These are phyloP conservation scores for Marronus borbonicus DNA, from an alignment of 2,888 invertebrate genomes.

Conservation along the genomic window DNA sequence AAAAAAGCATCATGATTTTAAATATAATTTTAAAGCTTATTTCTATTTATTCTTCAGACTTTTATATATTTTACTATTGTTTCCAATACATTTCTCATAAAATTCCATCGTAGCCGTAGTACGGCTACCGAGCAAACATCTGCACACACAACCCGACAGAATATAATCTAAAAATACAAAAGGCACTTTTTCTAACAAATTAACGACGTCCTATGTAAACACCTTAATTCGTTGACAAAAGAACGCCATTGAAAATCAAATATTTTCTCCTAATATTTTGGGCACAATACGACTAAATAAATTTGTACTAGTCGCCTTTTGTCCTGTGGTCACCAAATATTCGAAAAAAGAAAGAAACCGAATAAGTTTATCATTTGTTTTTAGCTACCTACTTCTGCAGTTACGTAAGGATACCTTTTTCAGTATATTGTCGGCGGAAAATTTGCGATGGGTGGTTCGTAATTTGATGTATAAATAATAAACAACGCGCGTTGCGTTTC, in stretches of 20 bases:
- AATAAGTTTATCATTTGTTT: conserved; percentile 7
- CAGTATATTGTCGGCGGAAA: not conserved
- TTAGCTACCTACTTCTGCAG: conserved; percentile 14
- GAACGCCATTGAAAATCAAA: conserved; percentile 37
- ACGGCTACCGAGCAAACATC: conserved; percentile 26
- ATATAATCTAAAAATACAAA: conserved; percentile 32
- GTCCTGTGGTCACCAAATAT: conserved; percentile 10
- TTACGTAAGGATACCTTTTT: not conserved
- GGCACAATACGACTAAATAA: conserved; percentile 45
- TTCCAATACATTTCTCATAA: not conserved
- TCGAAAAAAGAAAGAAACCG: not conserved
- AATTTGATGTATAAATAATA: no score
- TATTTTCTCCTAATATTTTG: conserved; percentile 40
- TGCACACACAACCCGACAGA: conserved; percentile 22
- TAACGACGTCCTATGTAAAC: conserved; percentile 41
- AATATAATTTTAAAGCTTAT: no score
- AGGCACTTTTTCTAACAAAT: conserved; percentile 34
- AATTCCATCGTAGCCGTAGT: not conserved
- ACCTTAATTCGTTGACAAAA: conserved; percentile 28
- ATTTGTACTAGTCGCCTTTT: conserved; percentile 42
- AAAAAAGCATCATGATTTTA: no score
- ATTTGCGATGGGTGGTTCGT: no score
- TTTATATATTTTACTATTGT: not conserved
- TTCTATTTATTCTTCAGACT: not conserved
- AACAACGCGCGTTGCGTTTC: no score